Evolutionary conservation across 2,888 invertebrate species (phyloP), one percentile per base, ranked within the genome.

Genomic region (Lagria hirta): DNA sequence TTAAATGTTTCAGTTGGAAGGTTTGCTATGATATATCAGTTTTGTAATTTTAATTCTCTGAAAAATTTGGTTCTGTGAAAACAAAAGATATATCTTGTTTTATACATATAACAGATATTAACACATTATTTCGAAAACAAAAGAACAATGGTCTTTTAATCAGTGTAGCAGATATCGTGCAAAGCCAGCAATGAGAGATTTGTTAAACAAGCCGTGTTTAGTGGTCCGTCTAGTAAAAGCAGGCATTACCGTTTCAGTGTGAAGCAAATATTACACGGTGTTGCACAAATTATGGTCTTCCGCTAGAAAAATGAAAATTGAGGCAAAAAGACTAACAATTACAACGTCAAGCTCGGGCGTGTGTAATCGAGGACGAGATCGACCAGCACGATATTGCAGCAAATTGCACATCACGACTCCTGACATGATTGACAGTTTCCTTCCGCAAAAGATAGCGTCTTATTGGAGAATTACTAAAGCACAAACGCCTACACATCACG

Each of bases 271-370:
- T 68, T 68, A 66, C 61, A 65, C 63, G 65, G 64, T 62, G 58
- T 55, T 61, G 65, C 61, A 58, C 65, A 69, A 68, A 69, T 69
- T 68, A 68, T 61, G 65, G 65, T 65, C 64, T 68, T 67, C 66
- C 66, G 65, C 60, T 61, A 61, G 58, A 62, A 63, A 64, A 62
- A 63, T 61, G 61, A 62, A 61, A 64, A 62, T 60, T 54, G 55
- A 52, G 55, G 57, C 52, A 53, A 54, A 61, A 56, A 60, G 57
- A 61, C 60, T 57, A 57, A 60, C 66, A 67, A 69, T 69, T 69
- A 68, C 58, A 50, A 48, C 52, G 67, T 69, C 68, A 66, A 57
- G 54, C 49, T 49, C 52, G 57, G 58, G 62, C 65, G 65, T 63
- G 62, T 58, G 57, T 57, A 58, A 47, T 42, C 29, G 38, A 28